Percentiles rank a stretch among this genome's conserved stretches.
These are phyloP conservation scores for Antennarius maculatus DNA, from an alignment of 2,797 vertebrate genomes.

Conservation along the genomic window DNA sequence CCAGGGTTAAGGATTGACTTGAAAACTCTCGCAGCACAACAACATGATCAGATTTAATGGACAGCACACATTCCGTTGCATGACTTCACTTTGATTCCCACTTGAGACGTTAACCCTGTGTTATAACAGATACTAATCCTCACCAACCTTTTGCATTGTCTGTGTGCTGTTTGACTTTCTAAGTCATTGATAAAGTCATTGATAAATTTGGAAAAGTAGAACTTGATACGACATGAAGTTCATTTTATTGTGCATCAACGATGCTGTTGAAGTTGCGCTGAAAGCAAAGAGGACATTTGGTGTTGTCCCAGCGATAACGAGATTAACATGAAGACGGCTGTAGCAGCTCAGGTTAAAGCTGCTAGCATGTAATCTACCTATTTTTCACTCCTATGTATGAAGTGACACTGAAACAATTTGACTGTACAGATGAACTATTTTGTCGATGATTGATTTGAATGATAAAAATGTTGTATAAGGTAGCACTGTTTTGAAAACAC, in stretches of 20 bases:
- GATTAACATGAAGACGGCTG: conserved; percentile 10
- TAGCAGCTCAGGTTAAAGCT: conserved; percentile 41
- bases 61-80: conserved; percentile 45
- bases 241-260: conserved; percentile 32
- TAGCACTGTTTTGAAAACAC: conserved; percentile 60
- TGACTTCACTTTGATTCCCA: conserved; percentile 22
- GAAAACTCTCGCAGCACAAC: conserved; percentile 34
- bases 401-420: conserved; percentile 38
- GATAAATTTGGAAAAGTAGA: neutral
- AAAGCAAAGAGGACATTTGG: neutral
- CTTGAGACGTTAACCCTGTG: conserved; percentile 2
- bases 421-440: conserved; percentile 57
- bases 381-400: conserved; percentile 31
- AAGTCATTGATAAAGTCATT: conserved; percentile 25
- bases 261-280: conserved; percentile 3
- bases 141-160: neutral
- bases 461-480: conserved; percentile 45
- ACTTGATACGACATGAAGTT: conserved; percentile 33
- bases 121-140: neutral
- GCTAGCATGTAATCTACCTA: conserved; percentile 55
- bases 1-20: conserved; percentile 33
- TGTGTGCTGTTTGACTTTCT: conserved; percentile 23
- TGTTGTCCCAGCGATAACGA: conserved; percentile 15
- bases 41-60: conserved; percentile 16
- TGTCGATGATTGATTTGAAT: conserved; percentile 59